A percentile compares a stretch with the other conserved stretches of the same genome.
Conservation (phyloP, 1,140 invertebrate species). For the Lasaia peninsularis region DNA sequence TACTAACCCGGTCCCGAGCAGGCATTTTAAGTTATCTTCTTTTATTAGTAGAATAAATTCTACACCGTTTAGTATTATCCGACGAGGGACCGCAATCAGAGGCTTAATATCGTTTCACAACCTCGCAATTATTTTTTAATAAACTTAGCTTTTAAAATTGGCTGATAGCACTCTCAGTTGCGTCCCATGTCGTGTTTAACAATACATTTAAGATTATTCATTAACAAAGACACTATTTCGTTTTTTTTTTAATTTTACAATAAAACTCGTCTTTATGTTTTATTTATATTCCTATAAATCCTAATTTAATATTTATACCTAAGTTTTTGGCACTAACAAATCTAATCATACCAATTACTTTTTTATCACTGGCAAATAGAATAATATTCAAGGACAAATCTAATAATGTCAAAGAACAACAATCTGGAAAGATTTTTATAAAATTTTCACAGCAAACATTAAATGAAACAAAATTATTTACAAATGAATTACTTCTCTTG, state of each 20-base stretch:
- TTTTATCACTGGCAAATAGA: slow-evolving; percentile 22
- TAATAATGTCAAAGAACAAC: slow-evolving; percentile 8
- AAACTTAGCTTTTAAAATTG: slow-evolving; percentile 68
- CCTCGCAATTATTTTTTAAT: slow-evolving; percentile 61
- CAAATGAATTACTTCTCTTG: slow-evolving; percentile 33
- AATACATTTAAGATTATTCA: slow-evolving; percentile 53
- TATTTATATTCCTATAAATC: slow-evolving; percentile 64
- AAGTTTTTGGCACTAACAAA: slow-evolving; percentile 73
- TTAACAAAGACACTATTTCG: slow-evolving; percentile 72
- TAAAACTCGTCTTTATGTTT: slow-evolving; percentile 57
- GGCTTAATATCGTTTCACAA: slow-evolving; percentile 62
- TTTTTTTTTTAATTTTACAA: slow-evolving; percentile 67
- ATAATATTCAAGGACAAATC: slow-evolving; percentile 13
- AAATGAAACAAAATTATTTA: slow-evolving; percentile 22
- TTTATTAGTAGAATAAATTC: slow-evolving; percentile 48
- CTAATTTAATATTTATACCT: slow-evolving; percentile 63
- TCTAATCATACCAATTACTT: slow-evolving; percentile 55
- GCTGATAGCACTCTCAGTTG: slow-evolving; percentile 47
- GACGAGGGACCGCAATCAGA: slow-evolving; percentile 48
- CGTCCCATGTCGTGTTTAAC: slow-evolving; percentile 39
- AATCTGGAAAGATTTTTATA: slow-evolving; percentile 4
- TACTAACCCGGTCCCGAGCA: slow-evolving; percentile 58
- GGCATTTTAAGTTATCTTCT: slow-evolving; percentile 47
- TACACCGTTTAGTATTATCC: slow-evolving; percentile 55
- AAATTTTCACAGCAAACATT: slow-evolving; percentile 7